Percentiles rank a stretch among this genome's conserved stretches.
Conservation (phyloP, 2,888 invertebrate species). For the Pecten maximus region DNA sequence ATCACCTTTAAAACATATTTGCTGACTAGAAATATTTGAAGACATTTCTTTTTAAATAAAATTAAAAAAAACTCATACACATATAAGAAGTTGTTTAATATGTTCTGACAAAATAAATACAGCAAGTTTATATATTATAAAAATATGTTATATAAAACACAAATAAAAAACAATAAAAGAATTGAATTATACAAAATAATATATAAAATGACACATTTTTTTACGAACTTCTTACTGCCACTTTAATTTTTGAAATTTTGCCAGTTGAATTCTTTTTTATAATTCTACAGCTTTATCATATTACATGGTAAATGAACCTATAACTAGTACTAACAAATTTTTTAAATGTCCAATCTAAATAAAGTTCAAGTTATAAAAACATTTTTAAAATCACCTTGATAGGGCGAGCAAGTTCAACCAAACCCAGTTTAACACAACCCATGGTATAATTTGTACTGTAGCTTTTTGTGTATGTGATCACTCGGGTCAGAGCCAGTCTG, state of each 20-base stretch:
- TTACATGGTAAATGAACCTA: not conserved
- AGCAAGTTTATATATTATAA: not conserved
- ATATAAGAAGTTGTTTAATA: not conserved
- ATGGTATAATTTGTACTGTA: conserved; percentile 15
- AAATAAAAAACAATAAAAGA: not conserved
- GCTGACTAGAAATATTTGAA: no score
- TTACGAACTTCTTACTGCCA: not conserved
- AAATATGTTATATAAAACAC: not conserved
- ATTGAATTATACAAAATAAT: not conserved
- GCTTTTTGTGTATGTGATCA: not conserved
- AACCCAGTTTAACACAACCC: not conserved
- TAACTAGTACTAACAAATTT: not conserved
- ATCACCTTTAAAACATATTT: no score
- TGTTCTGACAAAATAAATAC: not conserved
- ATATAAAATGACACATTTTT: not conserved
- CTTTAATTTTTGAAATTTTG: not conserved
- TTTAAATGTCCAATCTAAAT: no score
- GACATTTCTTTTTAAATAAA: no score
- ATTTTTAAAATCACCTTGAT: no score
- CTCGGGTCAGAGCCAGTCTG: not conserved
- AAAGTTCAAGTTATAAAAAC: no score
- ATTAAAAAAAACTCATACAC: no score
- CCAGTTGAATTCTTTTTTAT: not conserved
- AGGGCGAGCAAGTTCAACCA: no score
- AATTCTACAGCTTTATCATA: not conserved